Percentiles rank a stretch among this genome's conserved stretches.
phyloP scores from a whole-genome alignment of 2,888 invertebrate genomes.

The Papilio demoleus region DNA sequence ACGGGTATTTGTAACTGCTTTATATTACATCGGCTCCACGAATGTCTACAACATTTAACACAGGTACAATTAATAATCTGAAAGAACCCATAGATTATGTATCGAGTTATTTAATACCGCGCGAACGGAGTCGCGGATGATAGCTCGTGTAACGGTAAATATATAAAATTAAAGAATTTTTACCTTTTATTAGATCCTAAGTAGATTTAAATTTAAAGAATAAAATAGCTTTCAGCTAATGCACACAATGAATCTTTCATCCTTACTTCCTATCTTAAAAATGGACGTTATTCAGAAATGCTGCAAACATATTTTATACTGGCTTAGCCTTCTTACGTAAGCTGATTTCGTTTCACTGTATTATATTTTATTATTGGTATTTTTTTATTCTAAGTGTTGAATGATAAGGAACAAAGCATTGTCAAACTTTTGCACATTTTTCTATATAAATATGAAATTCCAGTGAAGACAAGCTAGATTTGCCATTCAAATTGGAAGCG shows the following conservation, averaged over 20 bases:
- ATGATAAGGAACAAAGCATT: constrained; percentile 37
- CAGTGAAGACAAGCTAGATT: not conserved
- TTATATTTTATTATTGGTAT: constrained; percentile 2
- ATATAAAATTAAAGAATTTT: not conserved
- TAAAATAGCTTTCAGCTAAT: constrained; percentile 14
- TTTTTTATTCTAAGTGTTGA: constrained; percentile 19
- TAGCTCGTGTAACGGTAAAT: too few species aligned
- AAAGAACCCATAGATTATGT: too few species aligned
- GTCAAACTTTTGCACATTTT: constrained; percentile 23
- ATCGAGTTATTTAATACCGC: too few species aligned
- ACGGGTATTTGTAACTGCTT: too few species aligned
- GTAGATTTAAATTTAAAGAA: constrained; percentile 8
- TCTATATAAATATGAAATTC: not conserved
- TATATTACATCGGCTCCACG: too few species aligned
- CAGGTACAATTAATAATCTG: too few species aligned
- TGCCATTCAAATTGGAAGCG: constrained; percentile 18
- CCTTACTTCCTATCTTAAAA: constrained; percentile 19
- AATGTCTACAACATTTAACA: too few species aligned
- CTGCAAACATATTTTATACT: constrained; percentile 23
- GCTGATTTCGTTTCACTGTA: constrained; percentile 7
- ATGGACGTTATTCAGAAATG: constrained; percentile 24
- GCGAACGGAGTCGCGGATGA: too few species aligned
- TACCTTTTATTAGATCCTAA: too few species aligned
- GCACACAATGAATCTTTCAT: constrained; percentile 18
- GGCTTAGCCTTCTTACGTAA: constrained; percentile 15